A percentile compares a stretch with the other conserved stretches of the same genome.
phyloP scores from a whole-genome alignment of 2,113 vertebrate species.

The Elephantulus edwardii region DNA sequence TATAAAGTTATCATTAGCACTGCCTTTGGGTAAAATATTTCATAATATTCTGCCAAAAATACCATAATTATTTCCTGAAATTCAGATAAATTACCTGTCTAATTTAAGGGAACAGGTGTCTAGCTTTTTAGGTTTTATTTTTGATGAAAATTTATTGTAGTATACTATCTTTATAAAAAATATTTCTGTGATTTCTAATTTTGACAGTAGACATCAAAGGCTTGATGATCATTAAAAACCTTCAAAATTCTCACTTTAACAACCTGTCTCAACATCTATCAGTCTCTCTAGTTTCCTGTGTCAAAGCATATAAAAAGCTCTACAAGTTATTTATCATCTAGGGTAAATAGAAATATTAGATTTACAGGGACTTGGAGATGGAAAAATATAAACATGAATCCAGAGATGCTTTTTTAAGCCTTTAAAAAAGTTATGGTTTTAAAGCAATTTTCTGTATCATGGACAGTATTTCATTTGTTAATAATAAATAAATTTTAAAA shows the following conservation, averaged over 20 bases:
- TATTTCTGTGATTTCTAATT: too few relatives aligned
- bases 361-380: not conserved
- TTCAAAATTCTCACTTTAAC: not conserved
- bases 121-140: too few relatives aligned
- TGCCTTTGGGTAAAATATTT: not conserved
- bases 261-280: not conserved
- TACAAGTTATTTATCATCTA: too few relatives aligned
- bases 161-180: too few relatives aligned
- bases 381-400: not conserved
- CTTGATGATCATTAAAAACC: not conserved
- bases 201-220: not conserved
- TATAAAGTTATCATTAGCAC: not conserved
- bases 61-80: not conserved
- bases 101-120: too few relatives aligned
- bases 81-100: not conserved
- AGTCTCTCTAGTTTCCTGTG: too few relatives aligned
- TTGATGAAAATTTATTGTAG: too few relatives aligned
- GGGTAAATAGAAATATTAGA: not conserved
- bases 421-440: not conserved
- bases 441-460: not conserved
- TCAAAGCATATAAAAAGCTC: too few relatives aligned
- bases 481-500: slow-evolving; percentile 30
- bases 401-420: not conserved
- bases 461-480: not conserved
- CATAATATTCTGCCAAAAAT: not conserved